Percentiles rank a stretch among this genome's conserved stretches.
Evolutionary conservation across 2,888 invertebrate genomes (phyloP).

Genomic region (Drosophila longiperda): DNA sequence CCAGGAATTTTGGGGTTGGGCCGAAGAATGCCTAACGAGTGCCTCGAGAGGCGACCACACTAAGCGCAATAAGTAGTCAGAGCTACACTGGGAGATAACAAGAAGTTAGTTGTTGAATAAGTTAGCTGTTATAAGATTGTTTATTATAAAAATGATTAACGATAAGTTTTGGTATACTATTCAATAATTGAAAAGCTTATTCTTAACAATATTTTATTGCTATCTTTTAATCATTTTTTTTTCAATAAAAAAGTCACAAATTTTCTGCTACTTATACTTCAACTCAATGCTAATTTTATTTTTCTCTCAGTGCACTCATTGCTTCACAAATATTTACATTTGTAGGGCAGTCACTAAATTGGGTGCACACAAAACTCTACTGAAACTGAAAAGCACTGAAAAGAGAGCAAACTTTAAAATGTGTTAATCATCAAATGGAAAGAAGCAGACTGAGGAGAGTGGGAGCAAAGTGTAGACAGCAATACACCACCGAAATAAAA

Average conservation of each 20-base stretch:
- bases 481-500: too few species aligned
- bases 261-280: neutral
- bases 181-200: too few species aligned
- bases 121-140: neutral
- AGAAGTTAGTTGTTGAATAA: neutral
- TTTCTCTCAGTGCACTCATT: constrained; percentile 7
- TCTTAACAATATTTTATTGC: too few species aligned
- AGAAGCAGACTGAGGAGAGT: constrained; percentile 7
- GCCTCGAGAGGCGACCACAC: neutral
- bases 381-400: neutral
- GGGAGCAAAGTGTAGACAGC: constrained; percentile 13
- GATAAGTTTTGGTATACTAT: too few species aligned
- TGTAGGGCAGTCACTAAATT: constrained; percentile 65
- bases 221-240: too few species aligned
- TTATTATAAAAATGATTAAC: neutral
- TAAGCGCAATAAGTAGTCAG: neutral
- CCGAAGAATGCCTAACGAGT: neutral
- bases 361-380: constrained; percentile 31
- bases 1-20: neutral
- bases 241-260: neutral
- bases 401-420: constrained; percentile 46
- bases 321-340: constrained; percentile 66
- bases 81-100: neutral
- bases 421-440: constrained; percentile 67
- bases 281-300: neutral